Percentiles rank a stretch among this genome's conserved stretches.
phyloP scores from a whole-genome alignment of 2,113 vertebrate genomes.

The Stigmatopora nigra region DNA sequence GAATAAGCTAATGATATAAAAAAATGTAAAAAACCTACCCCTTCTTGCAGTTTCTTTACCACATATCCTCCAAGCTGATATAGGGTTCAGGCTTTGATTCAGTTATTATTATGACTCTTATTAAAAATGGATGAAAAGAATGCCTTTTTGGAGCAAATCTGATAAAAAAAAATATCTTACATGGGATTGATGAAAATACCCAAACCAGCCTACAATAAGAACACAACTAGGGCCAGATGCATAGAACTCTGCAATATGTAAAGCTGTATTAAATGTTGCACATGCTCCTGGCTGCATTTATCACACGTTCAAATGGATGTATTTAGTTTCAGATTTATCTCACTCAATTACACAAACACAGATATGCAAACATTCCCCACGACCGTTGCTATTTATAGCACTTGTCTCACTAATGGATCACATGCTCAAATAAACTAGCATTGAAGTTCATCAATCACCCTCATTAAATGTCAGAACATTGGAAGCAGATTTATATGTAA shows the following conservation, averaged over 20 bases:
- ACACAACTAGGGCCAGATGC: neutral
- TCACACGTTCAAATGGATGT: neutral
- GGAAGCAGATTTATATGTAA: neutral
- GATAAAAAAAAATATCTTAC: neutral
- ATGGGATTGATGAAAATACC: neutral
- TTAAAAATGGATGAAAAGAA: neutral
- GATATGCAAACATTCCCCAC: neutral
- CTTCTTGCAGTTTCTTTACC: neutral
- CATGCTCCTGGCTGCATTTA: neutral
- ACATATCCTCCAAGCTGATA: neutral
- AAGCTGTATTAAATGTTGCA: neutral
- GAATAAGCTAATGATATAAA: neutral
- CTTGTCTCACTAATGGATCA: neutral
- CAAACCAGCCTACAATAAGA: neutral
- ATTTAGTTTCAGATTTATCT: neutral
- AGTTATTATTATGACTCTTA: neutral
- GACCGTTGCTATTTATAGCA: neutral
- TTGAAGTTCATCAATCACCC: neutral
- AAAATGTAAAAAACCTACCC: neutral
- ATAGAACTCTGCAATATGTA: neutral
- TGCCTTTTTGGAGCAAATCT: neutral
- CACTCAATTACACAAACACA: neutral
- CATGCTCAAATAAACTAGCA: slow-evolving; percentile 1
- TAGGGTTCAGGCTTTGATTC: neutral
- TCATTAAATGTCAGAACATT: neutral